Evolutionary conservation across 1,140 invertebrate genomes (phyloP).

Genomic region (Diorhabda carinulata): DNA sequence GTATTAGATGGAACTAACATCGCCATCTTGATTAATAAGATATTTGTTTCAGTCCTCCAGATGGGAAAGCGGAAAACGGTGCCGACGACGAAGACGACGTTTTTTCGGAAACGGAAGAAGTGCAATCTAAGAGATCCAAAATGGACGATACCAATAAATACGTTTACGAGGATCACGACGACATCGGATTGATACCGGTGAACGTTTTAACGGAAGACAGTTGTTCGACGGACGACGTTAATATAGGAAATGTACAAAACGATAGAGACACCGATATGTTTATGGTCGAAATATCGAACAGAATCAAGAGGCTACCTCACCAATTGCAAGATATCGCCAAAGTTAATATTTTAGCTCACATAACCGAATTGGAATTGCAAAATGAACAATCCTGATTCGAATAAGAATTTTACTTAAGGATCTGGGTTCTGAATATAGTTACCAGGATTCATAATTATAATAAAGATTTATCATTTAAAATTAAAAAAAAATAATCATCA

Average conservation of each 20-base stretch:
- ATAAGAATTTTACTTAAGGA: too few relatives aligned
- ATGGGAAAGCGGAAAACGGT: neutral
- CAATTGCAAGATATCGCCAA: constrained; percentile 5
- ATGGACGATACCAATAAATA: neutral
- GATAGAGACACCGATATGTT: constrained; percentile 4
- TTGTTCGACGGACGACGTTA: neutral
- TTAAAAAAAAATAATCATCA: too few relatives aligned
- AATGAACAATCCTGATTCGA: neutral
- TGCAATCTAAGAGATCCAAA: neutral
- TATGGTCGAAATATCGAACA: constrained; percentile 5
- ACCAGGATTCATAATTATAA: too few relatives aligned
- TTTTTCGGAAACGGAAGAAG: constrained; percentile 12
- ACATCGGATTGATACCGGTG: neutral
- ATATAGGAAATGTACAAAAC: neutral
- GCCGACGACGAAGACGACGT: constrained; percentile 12
- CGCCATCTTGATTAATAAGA: neutral
- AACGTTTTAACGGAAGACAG: too few relatives aligned
- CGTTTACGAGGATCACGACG: neutral
- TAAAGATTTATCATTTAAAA: too few relatives aligned
- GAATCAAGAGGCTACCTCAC: constrained; percentile 8
- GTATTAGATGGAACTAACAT: too few relatives aligned
- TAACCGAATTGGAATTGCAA: constrained; percentile 11
- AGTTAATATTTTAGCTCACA: constrained; percentile 12
- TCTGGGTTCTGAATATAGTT: too few relatives aligned
- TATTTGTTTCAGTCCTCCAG: neutral